These are phyloP conservation scores for Corticium candelabrum DNA, from an alignment of 37 sponge, comb jelly and placozoan genomes.

Conservation along the genomic window DNA sequence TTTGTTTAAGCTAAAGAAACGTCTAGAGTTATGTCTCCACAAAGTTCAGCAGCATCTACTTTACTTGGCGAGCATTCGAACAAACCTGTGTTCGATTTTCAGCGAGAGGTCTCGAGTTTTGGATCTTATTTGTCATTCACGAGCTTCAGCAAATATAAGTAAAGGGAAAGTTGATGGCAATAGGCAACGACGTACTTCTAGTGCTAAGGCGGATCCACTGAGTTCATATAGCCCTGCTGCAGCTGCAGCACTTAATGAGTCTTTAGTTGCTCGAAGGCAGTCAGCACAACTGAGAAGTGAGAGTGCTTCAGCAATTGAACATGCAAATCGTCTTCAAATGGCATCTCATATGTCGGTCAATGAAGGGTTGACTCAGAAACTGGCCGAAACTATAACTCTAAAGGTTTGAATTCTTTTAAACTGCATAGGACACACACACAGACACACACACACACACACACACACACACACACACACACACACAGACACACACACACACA, in stretches of 20 bases:
- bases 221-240: neutral
- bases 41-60: neutral
- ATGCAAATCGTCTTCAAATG: conserved; percentile 20
- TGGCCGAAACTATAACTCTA: conserved; percentile 62
- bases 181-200: neutral
- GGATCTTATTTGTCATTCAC: neutral
- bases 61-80: neutral
- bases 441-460: conserved; percentile 1
- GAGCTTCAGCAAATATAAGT: neutral
- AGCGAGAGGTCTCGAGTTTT: neutral
- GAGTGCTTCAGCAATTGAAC: conserved; percentile 11
- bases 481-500: conserved; percentile 1
- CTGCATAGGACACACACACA: neutral
- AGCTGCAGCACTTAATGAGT: neutral
- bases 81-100: neutral
- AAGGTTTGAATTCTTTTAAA: conserved; percentile 35
- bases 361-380: conserved; percentile 51
- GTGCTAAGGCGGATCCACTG: neutral
- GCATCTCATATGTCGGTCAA: conserved; percentile 46
- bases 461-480: conserved; percentile 5
- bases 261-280: neutral
- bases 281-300: conserved; percentile 23
- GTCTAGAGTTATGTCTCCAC: neutral
- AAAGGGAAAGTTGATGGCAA: neutral
- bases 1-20: neutral